Percentiles rank a stretch among this genome's conserved stretches.
phyloP scores from a whole-genome alignment of 1,140 invertebrate species.

The Bursaphelenchus mucronatus region DNA sequence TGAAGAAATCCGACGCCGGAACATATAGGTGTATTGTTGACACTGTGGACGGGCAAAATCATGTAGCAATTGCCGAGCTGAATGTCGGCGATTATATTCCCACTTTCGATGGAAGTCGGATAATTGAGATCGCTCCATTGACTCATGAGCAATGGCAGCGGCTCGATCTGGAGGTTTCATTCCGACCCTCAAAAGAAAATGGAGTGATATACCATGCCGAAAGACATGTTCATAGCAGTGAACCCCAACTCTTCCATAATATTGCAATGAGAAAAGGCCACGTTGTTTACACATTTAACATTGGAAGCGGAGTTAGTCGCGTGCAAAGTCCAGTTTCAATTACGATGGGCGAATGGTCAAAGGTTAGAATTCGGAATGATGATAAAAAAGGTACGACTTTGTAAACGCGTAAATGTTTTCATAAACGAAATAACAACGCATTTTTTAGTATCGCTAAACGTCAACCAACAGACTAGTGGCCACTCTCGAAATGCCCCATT shows the following conservation, averaged over 20 bases:
- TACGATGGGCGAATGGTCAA: conserved; percentile 31
- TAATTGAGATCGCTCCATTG: conserved; percentile 46
- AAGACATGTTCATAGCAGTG: neutral
- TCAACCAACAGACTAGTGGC: conserved; percentile 5
- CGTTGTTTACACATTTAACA: conserved; percentile 27
- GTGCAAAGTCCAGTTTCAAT: conserved; percentile 25
- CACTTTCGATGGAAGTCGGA: conserved; percentile 37
- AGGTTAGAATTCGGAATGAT: conserved; percentile 34
- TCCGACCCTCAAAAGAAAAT: conserved; percentile 39
- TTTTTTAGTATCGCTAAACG: conserved; percentile 12
- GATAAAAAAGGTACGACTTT: neutral
- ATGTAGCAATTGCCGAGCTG: conserved; percentile 30
- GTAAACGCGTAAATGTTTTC: no score
- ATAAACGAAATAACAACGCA: no score
- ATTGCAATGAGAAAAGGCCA: conserved; percentile 16
- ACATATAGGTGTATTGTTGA: conserved; percentile 38
- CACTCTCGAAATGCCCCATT: neutral
- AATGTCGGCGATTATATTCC: conserved; percentile 50
- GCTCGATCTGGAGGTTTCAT: conserved; percentile 45
- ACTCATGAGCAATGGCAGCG: conserved; percentile 42
- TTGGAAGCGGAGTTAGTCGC: conserved; percentile 16
- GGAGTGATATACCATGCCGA: conserved; percentile 37
- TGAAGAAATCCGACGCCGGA: conserved; percentile 38
- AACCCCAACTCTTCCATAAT: conserved; percentile 40
- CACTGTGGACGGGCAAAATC: conserved; percentile 20